A percentile compares a stretch with the other conserved stretches of the same genome.
Conservation (phyloP, 2,888 invertebrate species). For the Syritta pipiens region DNA sequence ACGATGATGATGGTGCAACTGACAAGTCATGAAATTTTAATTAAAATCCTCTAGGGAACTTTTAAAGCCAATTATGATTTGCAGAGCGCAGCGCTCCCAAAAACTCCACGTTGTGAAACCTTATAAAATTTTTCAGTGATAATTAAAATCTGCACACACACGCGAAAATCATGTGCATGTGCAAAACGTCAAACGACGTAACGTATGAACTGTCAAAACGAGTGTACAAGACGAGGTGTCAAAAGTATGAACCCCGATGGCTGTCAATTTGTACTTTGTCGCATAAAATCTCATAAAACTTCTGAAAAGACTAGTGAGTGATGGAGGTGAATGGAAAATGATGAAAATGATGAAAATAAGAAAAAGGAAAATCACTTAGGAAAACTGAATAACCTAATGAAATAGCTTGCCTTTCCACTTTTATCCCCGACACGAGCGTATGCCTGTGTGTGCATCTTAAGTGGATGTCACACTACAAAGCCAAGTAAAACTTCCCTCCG, state of each 20-base stretch:
- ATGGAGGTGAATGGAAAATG: constrained; percentile 1
- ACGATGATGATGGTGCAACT: constrained; percentile 26
- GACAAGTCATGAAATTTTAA: constrained; percentile 68
- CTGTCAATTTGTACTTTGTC: constrained; percentile 7
- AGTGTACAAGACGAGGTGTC: neutral
- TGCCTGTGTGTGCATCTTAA: constrained; percentile 17
- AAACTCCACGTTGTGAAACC: constrained; percentile 8
- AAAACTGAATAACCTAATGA: constrained; percentile 32
- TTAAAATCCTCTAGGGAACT: constrained; percentile 53
- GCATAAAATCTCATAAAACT: neutral
- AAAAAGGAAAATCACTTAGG: constrained; percentile 30
- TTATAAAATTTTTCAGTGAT: constrained; percentile 29
- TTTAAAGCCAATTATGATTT: constrained; percentile 51
- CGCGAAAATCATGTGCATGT: neutral
- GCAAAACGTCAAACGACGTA: neutral
- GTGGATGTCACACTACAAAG: constrained; percentile 22
- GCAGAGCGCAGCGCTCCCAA: neutral
- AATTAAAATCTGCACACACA: constrained; percentile 18
- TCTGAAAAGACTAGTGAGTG: neutral
- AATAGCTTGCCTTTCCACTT: constrained; percentile 14
- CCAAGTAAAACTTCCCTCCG: constrained; percentile 5
- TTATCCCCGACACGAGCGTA: too few relatives aligned
- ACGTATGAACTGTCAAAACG: neutral
- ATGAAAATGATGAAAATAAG: neutral
- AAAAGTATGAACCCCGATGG: neutral